Conservation (phyloP, 92 coral and sea anemone genomes). For the Blastomussa wellsi region DNA sequence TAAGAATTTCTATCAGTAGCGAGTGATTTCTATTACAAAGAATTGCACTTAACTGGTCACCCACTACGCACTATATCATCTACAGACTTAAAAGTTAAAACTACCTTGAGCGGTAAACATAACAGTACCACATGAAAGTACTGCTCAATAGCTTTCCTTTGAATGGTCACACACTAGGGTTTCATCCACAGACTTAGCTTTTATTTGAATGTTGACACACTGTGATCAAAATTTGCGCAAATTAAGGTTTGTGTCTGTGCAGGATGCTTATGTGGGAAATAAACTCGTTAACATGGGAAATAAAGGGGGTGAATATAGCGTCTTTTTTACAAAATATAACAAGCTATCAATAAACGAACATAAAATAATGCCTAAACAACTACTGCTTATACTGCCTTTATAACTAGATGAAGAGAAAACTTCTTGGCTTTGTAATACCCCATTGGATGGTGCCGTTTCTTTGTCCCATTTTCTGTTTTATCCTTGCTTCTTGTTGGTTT, state of each 20-base stretch:
- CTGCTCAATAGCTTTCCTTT: too few species aligned
- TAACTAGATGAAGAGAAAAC: slow-evolving; percentile 62
- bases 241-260: neutral
- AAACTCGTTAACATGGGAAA: neutral
- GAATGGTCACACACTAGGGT: too few species aligned
- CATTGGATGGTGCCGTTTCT: neutral
- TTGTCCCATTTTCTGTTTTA: slow-evolving; percentile 11
- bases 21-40: too few species aligned
- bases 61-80: too few species aligned
- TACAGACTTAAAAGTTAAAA: too few species aligned
- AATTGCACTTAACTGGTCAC: neutral
- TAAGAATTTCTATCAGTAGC: too few species aligned
- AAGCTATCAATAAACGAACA: neutral
- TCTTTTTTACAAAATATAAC: slow-evolving; percentile 15
- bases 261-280: too few species aligned
- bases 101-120: too few species aligned
- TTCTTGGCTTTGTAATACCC: slow-evolving; percentile 72
- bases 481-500: slow-evolving; percentile 1
- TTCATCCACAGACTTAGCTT: too few species aligned
- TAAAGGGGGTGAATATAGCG: neutral
- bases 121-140: too few species aligned
- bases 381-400: slow-evolving; percentile 58
- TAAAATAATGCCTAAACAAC: slow-evolving; percentile 2
- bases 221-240: neutral
- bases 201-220: neutral